phyloP scores from a whole-genome alignment of 53 echinoderm and acorn worm species.

The Antedon mediterranea region DNA sequence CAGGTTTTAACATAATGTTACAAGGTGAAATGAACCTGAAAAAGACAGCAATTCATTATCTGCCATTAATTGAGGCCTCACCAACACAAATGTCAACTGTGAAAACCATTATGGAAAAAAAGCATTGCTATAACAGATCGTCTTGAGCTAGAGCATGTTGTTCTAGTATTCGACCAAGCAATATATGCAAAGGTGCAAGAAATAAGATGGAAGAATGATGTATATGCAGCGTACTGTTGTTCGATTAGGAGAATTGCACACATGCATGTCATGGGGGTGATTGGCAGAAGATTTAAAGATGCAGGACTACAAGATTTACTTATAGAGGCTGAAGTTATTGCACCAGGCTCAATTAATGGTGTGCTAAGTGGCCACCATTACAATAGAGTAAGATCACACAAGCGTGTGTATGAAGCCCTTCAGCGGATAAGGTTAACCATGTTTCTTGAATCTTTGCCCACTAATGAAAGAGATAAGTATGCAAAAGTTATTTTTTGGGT shows the following conservation, averaged over 20 bases:
- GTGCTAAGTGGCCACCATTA: constrained; percentile 45
- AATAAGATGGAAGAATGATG: constrained; percentile 29
- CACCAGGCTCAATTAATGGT: constrained; percentile 25
- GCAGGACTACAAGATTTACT: constrained; percentile 51
- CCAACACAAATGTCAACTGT: constrained; percentile 20
- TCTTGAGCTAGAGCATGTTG: constrained; percentile 3
- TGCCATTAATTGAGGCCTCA: constrained; percentile 18
- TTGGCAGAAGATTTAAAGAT: constrained; percentile 35
- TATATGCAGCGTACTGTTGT: constrained; percentile 12
- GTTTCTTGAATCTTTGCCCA: constrained; percentile 10
- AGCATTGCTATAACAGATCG: constrained; percentile 21
- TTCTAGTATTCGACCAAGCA: constrained; percentile 33
- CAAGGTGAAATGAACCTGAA: background rate
- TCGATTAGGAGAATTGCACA: constrained; percentile 33
- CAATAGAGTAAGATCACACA: constrained; percentile 32
- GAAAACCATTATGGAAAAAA: constrained; percentile 12
- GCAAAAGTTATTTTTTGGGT: too few relatives aligned
- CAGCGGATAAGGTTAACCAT: constrained; percentile 26
- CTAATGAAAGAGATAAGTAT: too few relatives aligned
- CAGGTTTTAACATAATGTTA: constrained; percentile 7
- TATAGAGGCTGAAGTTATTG: constrained; percentile 31
- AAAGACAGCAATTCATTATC: constrained; percentile 5
- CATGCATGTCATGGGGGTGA: constrained; percentile 25
- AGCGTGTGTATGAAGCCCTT: constrained; percentile 32
- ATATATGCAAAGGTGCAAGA: constrained; percentile 36